phyloP scores from a whole-genome alignment of 2,888 invertebrate genomes.

The Nebria brevicollis region DNA sequence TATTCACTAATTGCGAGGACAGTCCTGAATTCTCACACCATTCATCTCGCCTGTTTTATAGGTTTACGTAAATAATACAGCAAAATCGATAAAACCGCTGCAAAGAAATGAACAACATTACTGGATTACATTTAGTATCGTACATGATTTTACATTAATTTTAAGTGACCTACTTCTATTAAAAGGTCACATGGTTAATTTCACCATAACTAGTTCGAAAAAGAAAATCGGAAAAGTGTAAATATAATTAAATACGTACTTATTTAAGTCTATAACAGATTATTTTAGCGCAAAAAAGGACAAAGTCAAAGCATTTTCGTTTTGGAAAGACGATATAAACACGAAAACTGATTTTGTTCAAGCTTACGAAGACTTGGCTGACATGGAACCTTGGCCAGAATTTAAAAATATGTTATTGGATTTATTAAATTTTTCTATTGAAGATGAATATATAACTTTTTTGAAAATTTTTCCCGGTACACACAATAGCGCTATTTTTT shows the following conservation, averaged over 20 bases:
- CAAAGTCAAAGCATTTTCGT: slow-evolving; percentile 49
- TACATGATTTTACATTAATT: slow-evolving; percentile 21
- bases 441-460: slow-evolving; percentile 14
- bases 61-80: slow-evolving; percentile 29
- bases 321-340: slow-evolving; percentile 48
- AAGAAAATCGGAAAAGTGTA: slow-evolving; percentile 50
- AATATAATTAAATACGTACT: slow-evolving; percentile 8
- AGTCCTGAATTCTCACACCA: too few relatives aligned
- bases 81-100: slow-evolving; percentile 35
- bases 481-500: background rate
- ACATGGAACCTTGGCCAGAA: slow-evolving; percentile 17
- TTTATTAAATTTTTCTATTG: slow-evolving; percentile 27
- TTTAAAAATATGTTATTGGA: background rate
- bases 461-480: slow-evolving; percentile 31
- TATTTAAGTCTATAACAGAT: slow-evolving; percentile 10
- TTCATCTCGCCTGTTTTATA: background rate
- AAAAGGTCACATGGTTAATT: slow-evolving; percentile 16
- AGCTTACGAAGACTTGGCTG: slow-evolving; percentile 43
- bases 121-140: slow-evolving; percentile 34
- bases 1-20: too few relatives aligned
- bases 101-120: slow-evolving; percentile 22
- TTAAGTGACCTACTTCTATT: slow-evolving; percentile 11
- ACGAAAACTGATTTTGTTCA: slow-evolving; percentile 44
- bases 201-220: slow-evolving; percentile 47
- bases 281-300: slow-evolving; percentile 50